Percentiles rank a stretch among this genome's conserved stretches.
These are phyloP conservation scores for Trachelus tabidus DNA, from an alignment of 2,888 invertebrate genomes.

Conservation along the genomic window DNA sequence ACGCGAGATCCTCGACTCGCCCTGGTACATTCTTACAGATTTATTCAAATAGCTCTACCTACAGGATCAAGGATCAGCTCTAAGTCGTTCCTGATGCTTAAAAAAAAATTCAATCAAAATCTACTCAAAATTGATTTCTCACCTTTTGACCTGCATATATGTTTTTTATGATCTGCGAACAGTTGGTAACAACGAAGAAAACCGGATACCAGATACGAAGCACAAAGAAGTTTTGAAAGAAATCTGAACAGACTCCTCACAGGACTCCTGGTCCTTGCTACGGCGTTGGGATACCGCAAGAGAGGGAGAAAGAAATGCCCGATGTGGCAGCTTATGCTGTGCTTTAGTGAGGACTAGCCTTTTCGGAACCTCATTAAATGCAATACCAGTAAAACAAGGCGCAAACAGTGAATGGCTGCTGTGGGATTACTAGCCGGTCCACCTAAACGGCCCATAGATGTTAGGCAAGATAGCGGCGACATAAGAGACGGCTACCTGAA, in stretches of 20 bases:
- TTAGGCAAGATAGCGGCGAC: slow-evolving; percentile 49
- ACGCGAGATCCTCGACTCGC: slow-evolving; percentile 1
- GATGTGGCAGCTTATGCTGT: slow-evolving; percentile 14
- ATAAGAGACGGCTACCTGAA: slow-evolving; percentile 50
- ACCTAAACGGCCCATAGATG: slow-evolving; percentile 36
- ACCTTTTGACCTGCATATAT: not conserved
- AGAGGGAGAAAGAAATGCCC: slow-evolving; percentile 10
- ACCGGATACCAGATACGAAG: not conserved
- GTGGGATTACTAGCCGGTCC: slow-evolving; percentile 19
- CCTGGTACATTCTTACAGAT: not conserved
- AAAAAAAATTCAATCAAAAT: not conserved
- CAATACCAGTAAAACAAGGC: slow-evolving; percentile 61
- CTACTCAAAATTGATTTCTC: not conserved
- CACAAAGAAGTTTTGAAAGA: not conserved
- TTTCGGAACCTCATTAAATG: slow-evolving; percentile 54
- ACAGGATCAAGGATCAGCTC: not conserved
- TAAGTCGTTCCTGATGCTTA: not conserved
- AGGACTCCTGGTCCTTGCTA: not conserved
- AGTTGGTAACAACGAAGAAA: not conserved
- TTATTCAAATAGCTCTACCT: not conserved
- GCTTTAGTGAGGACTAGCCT: not conserved
- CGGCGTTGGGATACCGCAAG: not conserved
- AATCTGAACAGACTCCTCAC: not conserved
- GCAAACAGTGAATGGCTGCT: slow-evolving; percentile 48
- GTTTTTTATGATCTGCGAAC: not conserved